phyloP scores from a whole-genome alignment of 2,797 vertebrate genomes.

The Sparus aurata region DNA sequence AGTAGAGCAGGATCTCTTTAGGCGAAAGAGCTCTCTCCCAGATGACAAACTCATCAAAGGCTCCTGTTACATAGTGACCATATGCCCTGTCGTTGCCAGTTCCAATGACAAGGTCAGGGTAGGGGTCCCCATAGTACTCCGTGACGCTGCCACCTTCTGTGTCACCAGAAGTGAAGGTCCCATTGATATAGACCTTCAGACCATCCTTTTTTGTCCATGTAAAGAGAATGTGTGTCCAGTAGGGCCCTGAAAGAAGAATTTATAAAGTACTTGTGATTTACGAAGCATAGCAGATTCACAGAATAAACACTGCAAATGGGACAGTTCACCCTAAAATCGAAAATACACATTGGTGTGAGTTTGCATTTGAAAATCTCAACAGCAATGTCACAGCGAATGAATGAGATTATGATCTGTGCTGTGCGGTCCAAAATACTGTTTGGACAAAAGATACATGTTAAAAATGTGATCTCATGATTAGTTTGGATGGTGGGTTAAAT shows the following conservation, averaged over 20 bases:
- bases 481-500: conserved; percentile 7
- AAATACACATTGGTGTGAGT: no score
- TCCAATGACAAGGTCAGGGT: conserved; percentile 86
- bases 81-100: conserved; percentile 77
- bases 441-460: conserved; percentile 17
- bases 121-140: conserved; percentile 86
- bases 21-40: conserved; percentile 93
- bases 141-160: conserved; percentile 85
- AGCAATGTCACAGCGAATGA: conserved; percentile 19
- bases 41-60: conserved; percentile 97
- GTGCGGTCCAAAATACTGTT: conserved; percentile 35
- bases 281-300: neutral
- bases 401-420: conserved; percentile 43
- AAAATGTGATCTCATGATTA: neutral
- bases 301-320: no score
- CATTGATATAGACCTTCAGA: conserved; percentile 94
- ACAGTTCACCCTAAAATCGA: no score
- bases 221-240: conserved; percentile 96
- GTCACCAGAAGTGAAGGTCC: conserved; percentile 88
- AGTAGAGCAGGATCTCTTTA: conserved; percentile 90
- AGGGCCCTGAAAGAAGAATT: conserved; percentile 85
- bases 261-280: neutral
- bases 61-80: conserved; percentile 84
- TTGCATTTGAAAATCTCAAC: no score
- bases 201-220: conserved; percentile 92